Evolutionary conservation across 1,140 invertebrate genomes (phyloP), one percentile per base, ranked within the genome.

Genomic region (Gonioctena quinquepunctata): DNA sequence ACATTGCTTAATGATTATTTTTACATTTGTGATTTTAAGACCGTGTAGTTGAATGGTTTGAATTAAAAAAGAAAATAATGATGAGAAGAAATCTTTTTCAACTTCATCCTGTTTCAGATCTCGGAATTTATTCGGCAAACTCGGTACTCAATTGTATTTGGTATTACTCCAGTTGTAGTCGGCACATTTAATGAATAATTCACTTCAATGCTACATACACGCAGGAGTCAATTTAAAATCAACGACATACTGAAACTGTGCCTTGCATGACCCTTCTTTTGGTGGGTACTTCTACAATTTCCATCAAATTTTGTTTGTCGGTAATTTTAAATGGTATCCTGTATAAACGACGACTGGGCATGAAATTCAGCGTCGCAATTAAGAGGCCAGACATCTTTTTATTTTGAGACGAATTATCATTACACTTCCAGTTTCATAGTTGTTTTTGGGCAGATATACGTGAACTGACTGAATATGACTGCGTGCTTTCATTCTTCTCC

Each of bases 311-410:
- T 42, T 42, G 33, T 42, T 42, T 42, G 33, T 42, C 33, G 33
- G 33, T 42, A 42, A 42, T 42, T 42, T 42, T 42, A 42, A 42
- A 42, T 42, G 33, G 33, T 42, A 42, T 42, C 33, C 33, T 42
- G 33, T 42, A 13, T 42, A 2, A 42, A 42, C 16, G 33, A 42
- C 33, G 33, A 7, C 50, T 54, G 16, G 50, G 21, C 50, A 54
- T 54, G 50, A 54, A 54, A 54, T 54, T 54, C 50, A 54, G 50
- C 50, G 50, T 54, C 50, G 50, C 50, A 54, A 54, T 54, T 54
- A 54, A 54, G 50, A 54, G 33, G 50, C 50, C 50, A 54, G 50
- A 54, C 50, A 54, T 54, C 50, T 54, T 54, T 54, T 54, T 54
- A 54, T 54, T 54, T 54, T 54, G 50, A 22, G 21, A 18, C 16